phyloP scores from a whole-genome alignment of 2,888 invertebrate species.

The Polietes domitor region DNA sequence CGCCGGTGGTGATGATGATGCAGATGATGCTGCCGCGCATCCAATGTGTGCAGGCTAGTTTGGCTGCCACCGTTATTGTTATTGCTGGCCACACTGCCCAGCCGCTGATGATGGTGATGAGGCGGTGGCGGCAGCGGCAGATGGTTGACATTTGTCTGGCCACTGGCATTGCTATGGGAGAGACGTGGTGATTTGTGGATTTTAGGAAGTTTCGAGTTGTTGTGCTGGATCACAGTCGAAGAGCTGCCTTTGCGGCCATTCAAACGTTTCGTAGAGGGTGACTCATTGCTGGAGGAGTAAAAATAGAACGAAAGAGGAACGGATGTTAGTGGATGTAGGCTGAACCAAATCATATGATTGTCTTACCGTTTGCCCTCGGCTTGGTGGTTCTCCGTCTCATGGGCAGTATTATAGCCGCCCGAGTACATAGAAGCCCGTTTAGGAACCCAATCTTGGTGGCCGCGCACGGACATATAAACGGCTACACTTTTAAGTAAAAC shows the following conservation, averaged over 20 bases:
- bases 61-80: conserved; percentile 67
- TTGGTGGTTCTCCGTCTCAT: conserved; percentile 76
- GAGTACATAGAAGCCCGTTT: conserved; percentile 80
- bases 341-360: background rate
- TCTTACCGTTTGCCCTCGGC: conserved; percentile 74
- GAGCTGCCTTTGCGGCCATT: conserved; percentile 64
- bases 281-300: conserved; percentile 70
- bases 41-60: conserved; percentile 46
- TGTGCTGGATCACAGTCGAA: conserved; percentile 63
- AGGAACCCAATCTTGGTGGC: conserved; percentile 79
- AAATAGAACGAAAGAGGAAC: background rate
- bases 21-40: conserved; percentile 55
- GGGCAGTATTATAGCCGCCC: conserved; percentile 79
- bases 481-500: conserved; percentile 81
- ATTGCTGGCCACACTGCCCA: conserved; percentile 50
- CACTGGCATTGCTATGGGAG: conserved; percentile 58
- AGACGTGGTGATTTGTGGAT: conserved; percentile 61
- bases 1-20: conserved; percentile 46
- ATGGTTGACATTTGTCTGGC: conserved; percentile 12
- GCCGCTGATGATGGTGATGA: conserved; percentile 42
- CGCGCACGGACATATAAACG: conserved; percentile 81
- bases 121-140: background rate
- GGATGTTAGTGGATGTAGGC: background rate
- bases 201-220: conserved; percentile 53
- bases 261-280: conserved; percentile 73